phyloP scores from a whole-genome alignment of 2,888 invertebrate genomes.

The Lithophane semibrunnea region DNA sequence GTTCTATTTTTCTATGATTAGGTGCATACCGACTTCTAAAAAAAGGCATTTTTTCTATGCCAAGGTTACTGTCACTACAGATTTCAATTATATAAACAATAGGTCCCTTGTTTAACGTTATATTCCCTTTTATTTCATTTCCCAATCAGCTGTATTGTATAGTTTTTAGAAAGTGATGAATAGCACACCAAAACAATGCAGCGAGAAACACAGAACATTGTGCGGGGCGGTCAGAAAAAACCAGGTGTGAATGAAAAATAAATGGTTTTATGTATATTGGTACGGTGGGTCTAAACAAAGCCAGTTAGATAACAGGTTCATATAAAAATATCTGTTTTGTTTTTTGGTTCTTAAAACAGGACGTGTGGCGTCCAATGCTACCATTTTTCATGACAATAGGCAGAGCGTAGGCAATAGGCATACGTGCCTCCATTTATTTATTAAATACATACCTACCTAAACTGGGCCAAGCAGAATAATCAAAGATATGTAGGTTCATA shows the following conservation, averaged over 20 bases:
- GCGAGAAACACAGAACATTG: background rate
- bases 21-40: background rate
- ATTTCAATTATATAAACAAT: background rate
- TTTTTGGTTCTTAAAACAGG: conserved; percentile 17
- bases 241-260: conserved; percentile 22
- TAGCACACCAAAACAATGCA: conserved; percentile 21
- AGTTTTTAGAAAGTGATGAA: conserved; percentile 17
- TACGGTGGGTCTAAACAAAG: conserved; percentile 35
- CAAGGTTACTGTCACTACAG: background rate
- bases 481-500: background rate
- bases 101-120: background rate
- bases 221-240: conserved; percentile 24
- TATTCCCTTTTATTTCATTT: background rate
- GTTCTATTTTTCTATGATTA: background rate
- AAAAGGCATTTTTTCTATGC: background rate
- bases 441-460: background rate
- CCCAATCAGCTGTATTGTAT: background rate
- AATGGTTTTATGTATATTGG: conserved; percentile 24
- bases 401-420: background rate
- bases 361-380: background rate
- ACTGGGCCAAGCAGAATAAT: too few relatives aligned
- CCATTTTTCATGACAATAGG: background rate
- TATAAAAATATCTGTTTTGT: conserved; percentile 27
- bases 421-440: too few relatives aligned
- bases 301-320: conserved; percentile 1